Evolutionary conservation across 2,113 vertebrate species (phyloP).

Genomic region (Tupaia tana): DNA sequence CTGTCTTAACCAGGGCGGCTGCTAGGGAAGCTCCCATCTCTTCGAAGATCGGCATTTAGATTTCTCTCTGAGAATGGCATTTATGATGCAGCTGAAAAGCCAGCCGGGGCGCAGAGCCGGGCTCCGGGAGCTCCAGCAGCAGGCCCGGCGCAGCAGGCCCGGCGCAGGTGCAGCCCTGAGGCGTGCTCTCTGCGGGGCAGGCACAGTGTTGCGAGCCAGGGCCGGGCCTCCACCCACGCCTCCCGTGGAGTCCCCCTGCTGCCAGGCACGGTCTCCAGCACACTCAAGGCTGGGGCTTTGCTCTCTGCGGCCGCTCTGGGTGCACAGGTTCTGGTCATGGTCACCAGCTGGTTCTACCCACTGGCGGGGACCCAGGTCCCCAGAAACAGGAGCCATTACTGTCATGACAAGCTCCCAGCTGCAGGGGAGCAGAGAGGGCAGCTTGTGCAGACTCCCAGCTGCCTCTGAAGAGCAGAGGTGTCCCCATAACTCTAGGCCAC

Average conservation of each 20-base stretch:
- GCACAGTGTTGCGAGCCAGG: too few species aligned
- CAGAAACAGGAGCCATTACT: neutral
- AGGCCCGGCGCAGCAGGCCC: too few species aligned
- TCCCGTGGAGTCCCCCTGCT: too few species aligned
- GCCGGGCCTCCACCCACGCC: too few species aligned
- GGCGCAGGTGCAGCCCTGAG: too few species aligned
- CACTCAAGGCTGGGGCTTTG: too few species aligned
- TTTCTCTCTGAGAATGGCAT: constrained; percentile 22
- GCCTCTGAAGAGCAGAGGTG: neutral
- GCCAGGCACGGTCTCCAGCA: neutral
- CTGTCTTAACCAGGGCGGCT: neutral
- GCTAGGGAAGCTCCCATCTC: neutral
- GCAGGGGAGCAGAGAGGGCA: too few species aligned
- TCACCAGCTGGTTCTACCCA: neutral
- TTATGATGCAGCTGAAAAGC: neutral
- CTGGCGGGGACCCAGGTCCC: too few species aligned
- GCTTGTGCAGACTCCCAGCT: neutral
- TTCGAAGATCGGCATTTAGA: neutral
- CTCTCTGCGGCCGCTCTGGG: neutral
- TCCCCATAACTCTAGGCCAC: neutral
- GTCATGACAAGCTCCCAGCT: neutral
- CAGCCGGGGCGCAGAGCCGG: neutral
- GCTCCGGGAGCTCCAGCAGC: neutral
- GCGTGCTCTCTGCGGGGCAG: too few species aligned
- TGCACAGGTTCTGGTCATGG: rapidly evolving